Evolutionary conservation across 2,113 vertebrate species (phyloP), one percentile per base, ranked within the genome.

Genomic region (Phocoena phocoena): DNA sequence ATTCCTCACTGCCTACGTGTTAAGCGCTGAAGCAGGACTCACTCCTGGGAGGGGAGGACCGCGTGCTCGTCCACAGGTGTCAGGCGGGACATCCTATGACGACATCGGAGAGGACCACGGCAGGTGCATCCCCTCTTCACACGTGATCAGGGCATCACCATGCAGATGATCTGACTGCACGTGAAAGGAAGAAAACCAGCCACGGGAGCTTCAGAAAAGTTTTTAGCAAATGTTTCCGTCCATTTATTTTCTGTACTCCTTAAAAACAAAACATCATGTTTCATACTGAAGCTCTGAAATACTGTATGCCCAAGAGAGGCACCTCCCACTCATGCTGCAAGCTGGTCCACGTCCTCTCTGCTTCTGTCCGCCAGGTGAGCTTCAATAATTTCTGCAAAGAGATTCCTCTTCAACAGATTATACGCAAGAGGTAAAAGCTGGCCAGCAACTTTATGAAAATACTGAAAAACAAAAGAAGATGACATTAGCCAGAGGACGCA

Each of bases 401-500:
- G 98, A 95, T 97, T 98, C 98, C 99, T 99, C 98, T 99, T 99
- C 96, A 99, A 98, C 86, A 99, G 98, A n/a, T 92, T 99, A 98
- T 99, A 99, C 0, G 99, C 99, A 98, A 99, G 98, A 7, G 99
- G 99, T 97, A 99, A 98, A 86, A 99, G 99, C 93, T 99, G 99
- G 25, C 99, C 99, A 93, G 99, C 98, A n/a, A 99, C 99, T 98
- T 99, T 99, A 98, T 99, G 99, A 98, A 99, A 99, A 98, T 99
- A 99, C 99, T 99, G 97, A 47, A 65, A 97, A 97, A 91, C 28
- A 96, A 2, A 18, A 97, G 25, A 89, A 80, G 25, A 26, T 5
- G 67, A 26, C 13, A 87, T 70, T 88, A 74, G 91, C 11, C 4
- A 77, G 17, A 77, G 14, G 74, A 26, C 4, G 65, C 0, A 92